Conservation (phyloP, 2,888 invertebrate species). For the Pammene aurita region DNA sequence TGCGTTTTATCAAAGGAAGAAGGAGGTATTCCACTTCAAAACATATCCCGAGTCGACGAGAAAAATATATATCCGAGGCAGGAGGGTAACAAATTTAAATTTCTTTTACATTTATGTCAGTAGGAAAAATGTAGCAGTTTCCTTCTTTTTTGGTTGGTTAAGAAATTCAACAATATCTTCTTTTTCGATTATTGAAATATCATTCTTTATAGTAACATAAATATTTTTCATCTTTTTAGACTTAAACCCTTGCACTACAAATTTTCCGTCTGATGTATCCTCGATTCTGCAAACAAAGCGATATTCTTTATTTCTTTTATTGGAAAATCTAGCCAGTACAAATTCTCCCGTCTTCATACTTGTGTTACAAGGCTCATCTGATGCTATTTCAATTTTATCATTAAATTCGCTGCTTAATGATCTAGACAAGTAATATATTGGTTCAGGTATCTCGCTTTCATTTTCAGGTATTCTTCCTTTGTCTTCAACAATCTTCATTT, state of each 20-base stretch:
- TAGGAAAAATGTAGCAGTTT: not conserved
- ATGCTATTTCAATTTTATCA: not conserved
- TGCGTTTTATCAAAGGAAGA: no score
- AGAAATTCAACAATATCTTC: no score
- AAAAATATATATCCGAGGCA: no score
- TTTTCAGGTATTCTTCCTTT: not conserved
- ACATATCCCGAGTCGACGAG: no score
- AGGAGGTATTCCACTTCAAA: no score
- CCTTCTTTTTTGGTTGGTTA: no score
- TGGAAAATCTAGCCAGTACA: constrained; percentile 13
- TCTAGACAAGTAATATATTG: not conserved
- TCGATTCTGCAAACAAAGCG: constrained; percentile 19
- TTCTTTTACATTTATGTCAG: not conserved
- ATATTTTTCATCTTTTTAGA: no score
- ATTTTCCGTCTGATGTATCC: constrained; percentile 6
- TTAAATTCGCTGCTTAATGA: not conserved
- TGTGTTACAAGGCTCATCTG: constrained; percentile 1
- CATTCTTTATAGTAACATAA: no score
- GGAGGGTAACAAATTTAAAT: no score
- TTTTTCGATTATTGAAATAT: no score
- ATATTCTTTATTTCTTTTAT: constrained; percentile 15
- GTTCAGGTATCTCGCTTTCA: not conserved
- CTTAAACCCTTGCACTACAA: constrained; percentile 2
- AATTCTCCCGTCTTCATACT: no score
- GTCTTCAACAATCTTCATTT: not conserved